Conservation (phyloP, 2,113 vertebrate genomes). For the Passer montanus region DNA sequence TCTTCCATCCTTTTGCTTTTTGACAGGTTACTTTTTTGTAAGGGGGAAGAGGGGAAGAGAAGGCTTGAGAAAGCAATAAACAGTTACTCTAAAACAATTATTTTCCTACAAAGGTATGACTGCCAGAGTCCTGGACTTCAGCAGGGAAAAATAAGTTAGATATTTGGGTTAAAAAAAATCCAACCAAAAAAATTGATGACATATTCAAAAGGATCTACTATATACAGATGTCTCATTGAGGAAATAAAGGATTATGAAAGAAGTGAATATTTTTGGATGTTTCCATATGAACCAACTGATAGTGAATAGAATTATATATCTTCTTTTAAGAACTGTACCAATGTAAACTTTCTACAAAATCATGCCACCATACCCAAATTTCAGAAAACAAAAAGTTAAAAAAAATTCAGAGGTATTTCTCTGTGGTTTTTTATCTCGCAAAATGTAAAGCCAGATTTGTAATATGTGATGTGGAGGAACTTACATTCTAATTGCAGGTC, state of each 20-base stretch:
- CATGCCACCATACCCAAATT: neutral
- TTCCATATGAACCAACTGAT: neutral
- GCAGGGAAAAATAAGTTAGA: neutral
- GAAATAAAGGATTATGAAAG: neutral
- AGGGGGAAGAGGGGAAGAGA: neutral
- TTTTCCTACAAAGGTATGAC: neutral
- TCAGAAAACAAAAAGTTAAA: neutral
- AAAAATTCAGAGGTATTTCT: neutral
- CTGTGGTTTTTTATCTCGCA: neutral
- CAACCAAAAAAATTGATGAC: neutral
- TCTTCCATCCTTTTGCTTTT: neutral
- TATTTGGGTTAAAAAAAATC: neutral
- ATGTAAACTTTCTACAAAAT: neutral
- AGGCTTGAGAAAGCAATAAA: neutral
- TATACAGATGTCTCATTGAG: neutral
- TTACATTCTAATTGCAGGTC: neutral
- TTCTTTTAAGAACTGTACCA: neutral
- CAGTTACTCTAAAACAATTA: neutral
- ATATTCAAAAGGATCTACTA: neutral
- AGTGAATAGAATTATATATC: neutral
- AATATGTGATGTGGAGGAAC: accelerated
- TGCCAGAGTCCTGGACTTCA: neutral
- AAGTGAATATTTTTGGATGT: neutral
- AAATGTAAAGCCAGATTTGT: neutral
- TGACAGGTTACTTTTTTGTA: neutral